A percentile compares a stretch with the other conserved stretches of the same genome.
phyloP scores from a whole-genome alignment of 53 echinoderm and acorn worm species.

The Echinometra lucunter region DNA sequence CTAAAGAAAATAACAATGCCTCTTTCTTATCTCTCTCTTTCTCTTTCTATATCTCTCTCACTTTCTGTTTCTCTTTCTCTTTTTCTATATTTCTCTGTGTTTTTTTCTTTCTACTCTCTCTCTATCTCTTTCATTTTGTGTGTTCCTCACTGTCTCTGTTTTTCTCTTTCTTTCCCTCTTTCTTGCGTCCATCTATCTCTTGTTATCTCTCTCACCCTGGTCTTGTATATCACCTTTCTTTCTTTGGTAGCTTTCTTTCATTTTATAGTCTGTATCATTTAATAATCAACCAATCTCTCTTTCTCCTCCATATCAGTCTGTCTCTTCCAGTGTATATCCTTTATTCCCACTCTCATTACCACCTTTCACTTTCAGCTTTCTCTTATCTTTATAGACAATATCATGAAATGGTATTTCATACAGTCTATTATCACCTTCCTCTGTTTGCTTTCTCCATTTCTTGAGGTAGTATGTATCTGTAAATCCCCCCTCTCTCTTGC shows the following conservation, averaged over 20 bases:
- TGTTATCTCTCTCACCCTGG: too few relatives aligned
- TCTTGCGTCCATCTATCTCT: neutral
- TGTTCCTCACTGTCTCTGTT: neutral
- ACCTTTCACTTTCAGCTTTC: neutral
- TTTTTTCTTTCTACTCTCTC: neutral
- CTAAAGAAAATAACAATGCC: conserved; percentile 31
- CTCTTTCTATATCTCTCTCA: neutral
- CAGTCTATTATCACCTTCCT: too few relatives aligned
- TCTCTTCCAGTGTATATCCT: neutral
- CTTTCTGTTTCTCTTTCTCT: neutral
- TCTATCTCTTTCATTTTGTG: neutral
- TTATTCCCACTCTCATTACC: neutral
- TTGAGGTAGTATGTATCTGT: neutral
- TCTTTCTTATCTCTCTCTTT: neutral
- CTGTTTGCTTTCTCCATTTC: neutral
- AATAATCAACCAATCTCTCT: too few relatives aligned
- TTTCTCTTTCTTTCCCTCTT: neutral
- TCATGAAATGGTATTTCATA: too few relatives aligned
- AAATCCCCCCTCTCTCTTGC: neutral
- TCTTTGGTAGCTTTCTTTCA: neutral
- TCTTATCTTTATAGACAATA: too few relatives aligned
- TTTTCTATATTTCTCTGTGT: neutral
- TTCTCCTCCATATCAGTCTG: neutral
- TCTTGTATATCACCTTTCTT: neutral
- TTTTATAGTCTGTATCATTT: neutral